Conservation (phyloP, 2,113 vertebrate genomes). For the Chaetorhynchus papuensis region DNA sequence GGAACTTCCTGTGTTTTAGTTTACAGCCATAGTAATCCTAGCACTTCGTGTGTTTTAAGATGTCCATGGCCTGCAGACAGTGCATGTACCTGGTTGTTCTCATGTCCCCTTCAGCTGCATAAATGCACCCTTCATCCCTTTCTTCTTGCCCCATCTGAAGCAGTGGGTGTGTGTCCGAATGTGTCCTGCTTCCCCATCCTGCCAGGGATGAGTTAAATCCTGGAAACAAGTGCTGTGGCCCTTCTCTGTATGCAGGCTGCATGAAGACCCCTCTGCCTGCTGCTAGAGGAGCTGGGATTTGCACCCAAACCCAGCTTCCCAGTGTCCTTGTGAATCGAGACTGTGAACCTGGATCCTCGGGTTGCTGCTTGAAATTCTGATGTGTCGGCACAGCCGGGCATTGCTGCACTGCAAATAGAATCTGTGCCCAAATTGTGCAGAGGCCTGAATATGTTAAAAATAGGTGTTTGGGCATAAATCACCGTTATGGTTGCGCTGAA, state of each 20-base stretch:
- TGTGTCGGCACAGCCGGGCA: rapidly evolving
- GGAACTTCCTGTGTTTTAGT: background rate
- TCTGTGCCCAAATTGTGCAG: background rate
- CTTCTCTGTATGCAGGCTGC: rapidly evolving
- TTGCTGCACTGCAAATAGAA: rapidly evolving
- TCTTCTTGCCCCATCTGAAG: background rate
- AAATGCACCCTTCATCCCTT: rapidly evolving
- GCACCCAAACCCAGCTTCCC: background rate
- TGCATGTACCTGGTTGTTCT: rapidly evolving
- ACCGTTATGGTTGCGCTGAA: background rate
- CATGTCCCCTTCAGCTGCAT: background rate
- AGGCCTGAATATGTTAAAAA: background rate
- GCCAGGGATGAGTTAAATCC: background rate
- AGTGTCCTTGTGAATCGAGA: background rate
- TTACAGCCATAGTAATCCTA: rapidly evolving
- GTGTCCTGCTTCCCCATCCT: background rate
- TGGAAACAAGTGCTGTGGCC: rapidly evolving
- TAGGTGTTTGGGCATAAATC: background rate
- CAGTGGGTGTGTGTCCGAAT: rapidly evolving
- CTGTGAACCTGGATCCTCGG: background rate
- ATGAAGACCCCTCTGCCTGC: background rate
- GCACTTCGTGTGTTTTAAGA: rapidly evolving
- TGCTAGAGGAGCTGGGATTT: background rate
- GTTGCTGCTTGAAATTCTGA: background rate
- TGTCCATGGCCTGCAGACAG: rapidly evolving